Evolutionary conservation across 2,888 invertebrate genomes (phyloP), one percentile per base, ranked within the genome.

Genomic region (Iphiclides podalirius): DNA sequence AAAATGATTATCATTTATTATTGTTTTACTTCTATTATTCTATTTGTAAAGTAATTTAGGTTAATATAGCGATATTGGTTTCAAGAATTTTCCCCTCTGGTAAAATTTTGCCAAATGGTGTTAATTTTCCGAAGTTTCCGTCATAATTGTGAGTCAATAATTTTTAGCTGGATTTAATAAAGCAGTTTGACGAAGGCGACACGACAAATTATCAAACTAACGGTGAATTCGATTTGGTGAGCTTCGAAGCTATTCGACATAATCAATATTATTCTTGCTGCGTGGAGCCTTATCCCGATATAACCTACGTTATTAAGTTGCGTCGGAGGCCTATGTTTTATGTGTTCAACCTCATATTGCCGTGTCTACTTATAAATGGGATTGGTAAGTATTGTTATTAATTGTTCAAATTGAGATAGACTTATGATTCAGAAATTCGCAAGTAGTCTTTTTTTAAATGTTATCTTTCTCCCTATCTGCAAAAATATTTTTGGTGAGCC

Each of bases 191-290:
- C 67, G 92, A 93, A 66, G 96, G 96, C 0, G 96, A 97, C 78
- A 92, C 94, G 42, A 94, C 94, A 59, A 96, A 96, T 85, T 97
- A 96, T 78, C 95, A 96, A 71, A 93, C 94, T n/a, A 97, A 96
- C 75, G 96, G 96, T 1, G 97, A 97, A 79, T 97, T 96, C 80
- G 94, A 95, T 72, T 83, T 97, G 59, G 91, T 94, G 55, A 93
- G 93, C 70, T 95, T 95, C 70, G 92, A 93, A 0, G 93, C 94
- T 0, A 90, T 91, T 53, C 91, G 93, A 57, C 93, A 94, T 79
- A 90, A 93, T 51, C 92, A 94, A 70, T 92, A 91, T 72, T 95
- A 95, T 78, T 94, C 94, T 1, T 95, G 95, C 75, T 95, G 95
- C 65, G 90, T 93, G 53, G 94, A 95, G 74, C 94, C 95, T 0